Evolutionary conservation across 2,797 vertebrate species (phyloP).

Genomic region (Sebastes taczanowskii): DNA sequence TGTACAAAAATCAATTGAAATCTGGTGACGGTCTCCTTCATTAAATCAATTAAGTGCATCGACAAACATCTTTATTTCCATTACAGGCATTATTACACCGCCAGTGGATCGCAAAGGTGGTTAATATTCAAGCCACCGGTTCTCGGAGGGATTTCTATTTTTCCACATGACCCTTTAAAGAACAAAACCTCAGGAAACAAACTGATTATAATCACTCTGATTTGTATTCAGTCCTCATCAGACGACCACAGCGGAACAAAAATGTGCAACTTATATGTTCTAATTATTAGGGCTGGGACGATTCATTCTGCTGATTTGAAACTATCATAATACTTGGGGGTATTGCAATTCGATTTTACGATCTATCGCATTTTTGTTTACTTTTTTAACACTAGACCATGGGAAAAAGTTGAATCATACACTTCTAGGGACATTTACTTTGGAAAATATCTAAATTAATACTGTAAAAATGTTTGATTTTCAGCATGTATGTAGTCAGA

Average conservation of each 20-base stretch:
- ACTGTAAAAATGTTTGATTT: no score
- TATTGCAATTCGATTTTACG: no score
- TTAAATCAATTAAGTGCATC: conserved; percentile 70
- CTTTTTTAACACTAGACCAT: no score
- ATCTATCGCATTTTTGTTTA: no score
- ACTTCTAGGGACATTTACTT: no score
- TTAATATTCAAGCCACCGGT: conserved; percentile 34
- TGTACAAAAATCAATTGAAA: conserved; percentile 51
- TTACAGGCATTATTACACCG: conserved; percentile 59
- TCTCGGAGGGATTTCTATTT: conserved; percentile 22
- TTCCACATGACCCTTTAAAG: conserved; percentile 9
- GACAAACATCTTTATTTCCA: conserved; percentile 71
- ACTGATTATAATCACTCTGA: conserved; percentile 11
- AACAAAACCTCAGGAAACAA: background rate
- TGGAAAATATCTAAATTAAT: no score
- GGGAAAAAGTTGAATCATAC: no score
- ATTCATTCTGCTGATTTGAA: no score
- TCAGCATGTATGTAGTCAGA: no score
- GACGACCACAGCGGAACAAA: background rate
- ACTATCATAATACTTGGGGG: no score
- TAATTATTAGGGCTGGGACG: no score
- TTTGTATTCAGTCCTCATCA: background rate
- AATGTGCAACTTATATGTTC: background rate
- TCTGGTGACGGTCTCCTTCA: conserved; percentile 51
- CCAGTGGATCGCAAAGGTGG: conserved; percentile 41